Base-by-base conservation (phyloP, 2,888 invertebrate species). In the Auanema sp. region DNA sequence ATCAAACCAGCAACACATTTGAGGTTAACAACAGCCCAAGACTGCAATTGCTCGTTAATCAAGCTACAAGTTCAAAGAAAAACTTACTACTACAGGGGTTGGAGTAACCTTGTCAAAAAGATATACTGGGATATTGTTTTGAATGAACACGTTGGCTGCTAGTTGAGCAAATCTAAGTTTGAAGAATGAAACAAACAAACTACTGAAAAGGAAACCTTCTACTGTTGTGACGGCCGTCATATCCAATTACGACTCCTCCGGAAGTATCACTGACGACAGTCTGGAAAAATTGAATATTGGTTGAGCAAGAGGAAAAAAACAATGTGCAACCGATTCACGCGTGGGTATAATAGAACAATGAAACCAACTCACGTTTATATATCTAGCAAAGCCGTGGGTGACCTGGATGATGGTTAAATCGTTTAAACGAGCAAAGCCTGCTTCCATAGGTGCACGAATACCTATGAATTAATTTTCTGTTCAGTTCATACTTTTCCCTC, bases 391-490 rank as follows among this genome's bases (percentile, higher is more conserved):
- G 25, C 81, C 83, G 51, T 80, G 80, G 1, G 83, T 89, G 94
- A 0, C 96, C 60, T 98, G 98, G 55, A 98, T 88, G 61, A 89
- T 85, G 0, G 95, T 92, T 51, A 99, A 88, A 85, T 98, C 97
- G 85, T 99, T 99, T 91, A 98, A 92, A 69, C 90, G 90, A 72
- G 89, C 89, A 85, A 91, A 95, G 0, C 98, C 98, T 16, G 93
- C 91, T 18, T 90, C 91, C 97, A 98, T 97, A 70, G 88, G 88
- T 0, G 91, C 93, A 69, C 98, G 89, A 41, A 98, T 87, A 0
- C 97, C 87, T 86, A 69, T 55, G 65, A 60, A 44, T n/a, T n/a
- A 14, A 4, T 14, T 18, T 14, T 12, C 2, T 16, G 14, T 49
- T 8, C 14, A 58, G n/a, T n/a, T 18, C 18, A n/a, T 21, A 49